Base-by-base conservation (phyloP, 1,140 invertebrate species). In the Pissodes strobi region DNA sequence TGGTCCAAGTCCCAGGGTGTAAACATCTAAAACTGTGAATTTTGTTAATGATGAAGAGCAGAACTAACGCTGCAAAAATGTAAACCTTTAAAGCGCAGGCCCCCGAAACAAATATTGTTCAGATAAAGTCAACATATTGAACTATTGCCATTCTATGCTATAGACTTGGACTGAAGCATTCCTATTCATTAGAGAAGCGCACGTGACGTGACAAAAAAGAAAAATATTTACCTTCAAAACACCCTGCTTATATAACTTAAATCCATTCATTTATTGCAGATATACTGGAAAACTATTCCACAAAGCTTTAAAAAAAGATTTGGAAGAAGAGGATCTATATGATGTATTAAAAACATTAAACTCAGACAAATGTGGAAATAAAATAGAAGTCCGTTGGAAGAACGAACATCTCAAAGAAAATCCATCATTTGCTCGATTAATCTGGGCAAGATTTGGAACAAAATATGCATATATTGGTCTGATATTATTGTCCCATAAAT, bases 321-420 rank as follows among this genome's bases (percentile, higher is more conserved):
- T 74, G 15, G 56, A 70, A 43, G 73, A 74, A 39, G 62, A 72
- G 8, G 71, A 74, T 41, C 18, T 74, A 13, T 74, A 72, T 46
- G 67, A 74, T 41, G 67, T 72, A 9, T 21, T 72, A n/a, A 63
- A 64, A 19, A 45, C 46, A n/a, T 66, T 62, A 13, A 57, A 67
- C 17, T 69, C 73, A 3, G 66, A 67, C 17, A 63, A 68, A 58
- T 64, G 68, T 19, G 73, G 73, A 1, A 59, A 72, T 37, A 48
- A 61, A 51, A 65, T 74, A 17, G 71, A 73, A 64, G 41, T 57
- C 22, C 62, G 72, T 66, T 74, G 71, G 73, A 64, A 69, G 37
- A 59, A 58, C 46, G 66, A 73, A 39, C 53, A 64, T 19, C 25
- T 56, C 8, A 68, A 68, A 63, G 22, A 64, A 21, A 51, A 56